Conservation (phyloP, 2,888 invertebrate genomes). For the Anthrax anthrax region DNA sequence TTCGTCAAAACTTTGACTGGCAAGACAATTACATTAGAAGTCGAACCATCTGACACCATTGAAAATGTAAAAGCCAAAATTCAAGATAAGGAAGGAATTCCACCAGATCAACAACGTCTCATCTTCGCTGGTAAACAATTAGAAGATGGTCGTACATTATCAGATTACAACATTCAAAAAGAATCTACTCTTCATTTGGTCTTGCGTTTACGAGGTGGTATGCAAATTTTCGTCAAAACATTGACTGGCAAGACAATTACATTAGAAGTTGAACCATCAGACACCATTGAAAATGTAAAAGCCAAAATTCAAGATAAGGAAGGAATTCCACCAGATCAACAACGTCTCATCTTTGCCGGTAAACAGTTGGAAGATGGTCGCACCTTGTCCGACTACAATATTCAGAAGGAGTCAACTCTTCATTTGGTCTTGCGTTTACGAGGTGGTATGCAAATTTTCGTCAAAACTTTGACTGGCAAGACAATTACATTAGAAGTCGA, state of each 20-base stretch:
- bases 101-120: conserved; percentile 23
- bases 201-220: conserved; percentile 27
- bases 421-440: conserved; percentile 11
- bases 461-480: conserved; percentile 24
- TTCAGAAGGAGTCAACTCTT: conserved; percentile 10
- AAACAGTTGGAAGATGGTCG: conserved; percentile 4
- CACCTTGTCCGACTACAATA: conserved; percentile 7
- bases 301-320: conserved; percentile 84
- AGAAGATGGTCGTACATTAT: conserved; percentile 20
- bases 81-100: conserved; percentile 23
- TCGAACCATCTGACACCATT: conserved; percentile 17
- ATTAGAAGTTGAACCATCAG: conserved; percentile 82
- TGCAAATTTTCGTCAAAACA: conserved; percentile 97
- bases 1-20: conserved; percentile 23
- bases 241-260: conserved; percentile 91
- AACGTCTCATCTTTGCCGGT: conserved; percentile 33
- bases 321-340: conserved; percentile 65
- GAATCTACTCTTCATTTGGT: conserved; percentile 16
- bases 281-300: conserved; percentile 92
- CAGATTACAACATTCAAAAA: conserved; percentile 17
- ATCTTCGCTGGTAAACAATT: conserved; percentile 22
- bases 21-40: conserved; percentile 19
- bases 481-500: conserved; percentile 23
- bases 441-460: conserved; percentile 22
- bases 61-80: conserved; percentile 22